phyloP scores from a whole-genome alignment of 2,888 invertebrate species.

The Xylophagus ater region DNA sequence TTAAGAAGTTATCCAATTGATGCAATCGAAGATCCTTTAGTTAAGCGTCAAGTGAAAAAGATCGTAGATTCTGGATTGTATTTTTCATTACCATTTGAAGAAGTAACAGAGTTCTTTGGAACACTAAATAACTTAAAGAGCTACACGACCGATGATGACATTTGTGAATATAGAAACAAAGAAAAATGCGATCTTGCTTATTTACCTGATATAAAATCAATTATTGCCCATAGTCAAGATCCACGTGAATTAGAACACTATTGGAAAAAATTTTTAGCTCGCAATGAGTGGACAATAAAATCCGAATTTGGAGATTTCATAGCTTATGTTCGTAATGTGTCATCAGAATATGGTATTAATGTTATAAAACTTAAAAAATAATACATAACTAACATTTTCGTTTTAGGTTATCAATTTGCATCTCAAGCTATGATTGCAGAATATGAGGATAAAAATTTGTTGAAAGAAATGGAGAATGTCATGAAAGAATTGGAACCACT shows the following conservation, averaged over 20 bases:
- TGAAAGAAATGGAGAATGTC: constrained; percentile 50
- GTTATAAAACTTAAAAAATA: no score
- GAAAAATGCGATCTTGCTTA: constrained; percentile 54
- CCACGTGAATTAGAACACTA: constrained; percentile 64
- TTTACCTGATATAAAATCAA: constrained; percentile 52
- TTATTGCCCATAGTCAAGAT: constrained; percentile 57
- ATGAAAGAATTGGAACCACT: constrained; percentile 67
- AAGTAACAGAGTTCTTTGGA: constrained; percentile 47
- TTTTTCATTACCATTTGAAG: constrained; percentile 56
- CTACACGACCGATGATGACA: constrained; percentile 51
- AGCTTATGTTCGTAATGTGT: no score
- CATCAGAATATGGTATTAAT: no score
- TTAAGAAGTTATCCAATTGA: constrained; percentile 41
- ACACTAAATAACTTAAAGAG: no score
- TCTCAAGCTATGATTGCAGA: constrained; percentile 59
- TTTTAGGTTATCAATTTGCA: no score
- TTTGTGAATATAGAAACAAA: constrained; percentile 52
- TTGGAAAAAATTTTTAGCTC: constrained; percentile 74
- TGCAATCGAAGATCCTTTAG: constrained; percentile 51
- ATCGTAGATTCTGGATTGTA: constrained; percentile 59
- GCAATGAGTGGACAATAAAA: no score
- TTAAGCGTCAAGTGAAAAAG: constrained; percentile 62
- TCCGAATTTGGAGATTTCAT: no score
- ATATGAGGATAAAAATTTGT: constrained; percentile 61
- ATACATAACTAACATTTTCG: no score